phyloP scores from a whole-genome alignment of 2,113 vertebrate species.

The Cygnus atratus region DNA sequence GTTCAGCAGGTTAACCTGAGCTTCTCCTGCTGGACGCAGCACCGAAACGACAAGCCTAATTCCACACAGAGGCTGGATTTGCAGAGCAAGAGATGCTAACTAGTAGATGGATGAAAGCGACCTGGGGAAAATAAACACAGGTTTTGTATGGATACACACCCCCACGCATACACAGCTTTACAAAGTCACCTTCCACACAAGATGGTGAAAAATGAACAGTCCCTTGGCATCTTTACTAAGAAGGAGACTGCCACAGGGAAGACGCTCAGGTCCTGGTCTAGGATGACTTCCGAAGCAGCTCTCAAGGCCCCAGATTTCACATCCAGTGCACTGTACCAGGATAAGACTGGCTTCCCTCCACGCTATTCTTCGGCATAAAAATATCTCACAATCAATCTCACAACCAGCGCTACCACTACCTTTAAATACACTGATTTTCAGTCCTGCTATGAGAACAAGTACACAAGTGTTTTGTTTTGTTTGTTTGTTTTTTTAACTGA shows the following conservation, averaged over 20 bases:
- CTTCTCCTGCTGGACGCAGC: background rate
- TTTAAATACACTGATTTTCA: background rate
- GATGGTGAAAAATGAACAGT: background rate
- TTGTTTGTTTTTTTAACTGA: background rate
- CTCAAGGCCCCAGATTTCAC: background rate
- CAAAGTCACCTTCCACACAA: background rate
- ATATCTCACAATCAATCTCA: background rate
- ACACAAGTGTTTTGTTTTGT: background rate
- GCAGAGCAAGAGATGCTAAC: background rate
- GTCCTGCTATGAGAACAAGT: background rate
- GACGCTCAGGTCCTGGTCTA: background rate
- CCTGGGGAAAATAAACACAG: too few species aligned
- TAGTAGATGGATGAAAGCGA: background rate
- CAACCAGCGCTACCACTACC: background rate
- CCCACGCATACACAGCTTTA: background rate
- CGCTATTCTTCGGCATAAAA: background rate
- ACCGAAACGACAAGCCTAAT: background rate
- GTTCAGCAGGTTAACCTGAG: background rate
- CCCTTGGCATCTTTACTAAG: background rate
- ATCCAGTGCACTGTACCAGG: background rate
- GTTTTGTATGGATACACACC: too few species aligned
- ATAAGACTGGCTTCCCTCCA: background rate
- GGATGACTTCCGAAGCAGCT: background rate
- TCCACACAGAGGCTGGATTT: background rate
- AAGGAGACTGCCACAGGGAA: background rate